Base-by-base conservation (phyloP, 2,113 vertebrate species). In the Ptilonorhynchus violaceus region DNA sequence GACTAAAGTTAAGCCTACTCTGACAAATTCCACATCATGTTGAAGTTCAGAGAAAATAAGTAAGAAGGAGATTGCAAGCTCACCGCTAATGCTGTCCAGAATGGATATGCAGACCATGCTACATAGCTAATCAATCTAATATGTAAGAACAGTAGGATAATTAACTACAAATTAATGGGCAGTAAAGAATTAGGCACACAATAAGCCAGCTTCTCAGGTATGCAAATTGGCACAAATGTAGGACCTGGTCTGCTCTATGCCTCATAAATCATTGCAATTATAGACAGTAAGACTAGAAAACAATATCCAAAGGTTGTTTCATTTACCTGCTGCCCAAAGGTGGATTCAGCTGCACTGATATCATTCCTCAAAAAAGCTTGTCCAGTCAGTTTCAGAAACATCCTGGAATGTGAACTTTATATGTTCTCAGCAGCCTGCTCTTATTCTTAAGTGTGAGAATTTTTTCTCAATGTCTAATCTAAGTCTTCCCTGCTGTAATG, bases 141-240 rank as follows among this genome's bases (percentile, higher is more conserved):
- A 77, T 47, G n/a, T 75, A 80, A 89, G 84, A 96, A 82, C 56
- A 78, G 59, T 81, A 70, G 24, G 44, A 83, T 89, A 92, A 94
- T 96, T 95, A 95, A 92, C 42, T 85, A 90, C 60, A 91, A 93
- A 89, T 86, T 95, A 94, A 96, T 89, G 55, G 14, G 33, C 27
- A 72, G 70, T 85, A 79, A 88, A 93, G 67, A 83, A 79, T 90
- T 83, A 90, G 63, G 19, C 42, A 85, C 33, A 62, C 24, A 55
- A 68, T 88, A 90, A 96, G 39, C 58, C 78, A 92, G 41, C 63
- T 83, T 69, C 46, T 80, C 85, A 94, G 70, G 37, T 83, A 76
- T 88, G 50, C 33, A 93, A 89, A 95, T 63, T 88, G 59, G 52
- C 79, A 88, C 50, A 74, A 94, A 68, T 59, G 30, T 83, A 76